Conservation (phyloP, 2,797 vertebrate genomes). For the Ataeniobius toweri region DNA sequence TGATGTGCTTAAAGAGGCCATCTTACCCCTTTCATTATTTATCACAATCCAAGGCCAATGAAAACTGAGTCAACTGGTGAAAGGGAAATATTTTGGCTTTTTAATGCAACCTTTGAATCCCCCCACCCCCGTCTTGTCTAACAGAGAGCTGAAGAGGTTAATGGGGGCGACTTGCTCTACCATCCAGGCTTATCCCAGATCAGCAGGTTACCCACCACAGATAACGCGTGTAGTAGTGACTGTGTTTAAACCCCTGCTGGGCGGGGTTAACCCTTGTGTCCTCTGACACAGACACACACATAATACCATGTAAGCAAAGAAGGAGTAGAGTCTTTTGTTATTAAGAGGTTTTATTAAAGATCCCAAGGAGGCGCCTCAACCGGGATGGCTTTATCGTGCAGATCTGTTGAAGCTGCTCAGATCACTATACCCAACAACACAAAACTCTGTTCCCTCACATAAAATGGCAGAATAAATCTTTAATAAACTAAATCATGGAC, state of each 20-base stretch:
- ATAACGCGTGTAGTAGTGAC: conserved; percentile 55
- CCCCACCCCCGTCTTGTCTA: background rate
- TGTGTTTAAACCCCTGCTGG: conserved; percentile 47
- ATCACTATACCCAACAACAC: background rate
- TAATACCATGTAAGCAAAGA: background rate
- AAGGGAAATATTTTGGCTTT: background rate
- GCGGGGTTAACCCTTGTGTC: conserved; percentile 42
- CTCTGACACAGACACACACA: conserved; percentile 37
- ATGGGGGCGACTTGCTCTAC: conserved; percentile 55
- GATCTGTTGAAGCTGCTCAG: background rate
- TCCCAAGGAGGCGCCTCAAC: conserved; percentile 1
- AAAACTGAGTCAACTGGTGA: background rate
- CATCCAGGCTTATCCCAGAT: conserved; percentile 74
- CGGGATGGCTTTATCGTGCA: background rate
- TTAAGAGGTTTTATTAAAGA: conserved; percentile 11
- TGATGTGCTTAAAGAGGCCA: too few species aligned
- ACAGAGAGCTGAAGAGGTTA: conserved; percentile 40
- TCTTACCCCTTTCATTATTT: background rate
- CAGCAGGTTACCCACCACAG: conserved; percentile 72
- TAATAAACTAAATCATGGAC: background rate
- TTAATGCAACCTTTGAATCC: background rate
- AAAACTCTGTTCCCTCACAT: background rate
- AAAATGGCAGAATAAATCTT: background rate
- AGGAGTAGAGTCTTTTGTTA: conserved; percentile 17
- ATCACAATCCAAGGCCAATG: background rate